phyloP scores from a whole-genome alignment of 1,140 invertebrate genomes.

The Cyclina sinensis region DNA sequence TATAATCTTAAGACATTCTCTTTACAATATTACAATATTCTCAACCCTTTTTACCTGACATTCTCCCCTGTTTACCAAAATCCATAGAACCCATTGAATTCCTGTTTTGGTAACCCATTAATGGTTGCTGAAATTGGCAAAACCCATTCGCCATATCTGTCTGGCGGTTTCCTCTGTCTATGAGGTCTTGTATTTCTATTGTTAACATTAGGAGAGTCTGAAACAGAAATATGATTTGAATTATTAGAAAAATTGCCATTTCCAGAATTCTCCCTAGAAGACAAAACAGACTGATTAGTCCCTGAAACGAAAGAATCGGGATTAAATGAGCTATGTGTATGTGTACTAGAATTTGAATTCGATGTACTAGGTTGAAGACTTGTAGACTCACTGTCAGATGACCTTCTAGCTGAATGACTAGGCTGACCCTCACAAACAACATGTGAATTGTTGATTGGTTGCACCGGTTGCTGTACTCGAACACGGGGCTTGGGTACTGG shows the following conservation, averaged over 20 bases:
- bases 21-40: not conserved
- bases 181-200: not conserved
- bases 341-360: not conserved
- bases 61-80: not conserved
- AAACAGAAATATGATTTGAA: not conserved
- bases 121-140: not conserved
- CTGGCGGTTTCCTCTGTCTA: not conserved
- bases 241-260: not conserved
- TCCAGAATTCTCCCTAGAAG: not conserved
- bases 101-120: not conserved
- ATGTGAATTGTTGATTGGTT: not conserved
- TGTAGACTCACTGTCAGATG: not conserved
- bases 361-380: too few species aligned
- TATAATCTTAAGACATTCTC: too few species aligned
- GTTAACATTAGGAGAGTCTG: not conserved
- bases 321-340: not conserved
- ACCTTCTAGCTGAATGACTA: not conserved
- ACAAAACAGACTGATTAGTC: too few species aligned
- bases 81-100: not conserved
- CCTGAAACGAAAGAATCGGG: not conserved
- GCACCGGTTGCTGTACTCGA: not conserved
- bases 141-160: not conserved
- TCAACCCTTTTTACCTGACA: not conserved
- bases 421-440: constrained; percentile 5
- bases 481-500: not conserved